Evolutionary conservation across 2,113 vertebrate genomes (phyloP).

Genomic region (Varanus salvator): DNA sequence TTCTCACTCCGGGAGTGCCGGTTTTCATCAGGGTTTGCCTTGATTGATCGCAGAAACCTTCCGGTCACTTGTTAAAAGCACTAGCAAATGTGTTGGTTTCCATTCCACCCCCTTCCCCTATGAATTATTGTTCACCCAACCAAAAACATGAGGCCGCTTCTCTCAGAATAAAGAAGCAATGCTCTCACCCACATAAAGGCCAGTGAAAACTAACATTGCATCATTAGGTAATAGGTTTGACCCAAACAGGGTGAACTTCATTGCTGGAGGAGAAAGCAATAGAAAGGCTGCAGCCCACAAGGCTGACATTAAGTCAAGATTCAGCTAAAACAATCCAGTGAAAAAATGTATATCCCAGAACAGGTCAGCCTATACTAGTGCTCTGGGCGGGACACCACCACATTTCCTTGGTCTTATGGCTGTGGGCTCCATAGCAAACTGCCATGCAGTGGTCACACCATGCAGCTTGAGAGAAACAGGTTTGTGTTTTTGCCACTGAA

Average conservation of each 20-base stretch:
- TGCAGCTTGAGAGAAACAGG: background rate
- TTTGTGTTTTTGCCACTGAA: background rate
- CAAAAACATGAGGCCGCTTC: conserved; percentile 22
- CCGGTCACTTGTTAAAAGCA: conserved; percentile 41
- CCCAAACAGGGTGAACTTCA: background rate
- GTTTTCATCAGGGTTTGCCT: conserved; percentile 19
- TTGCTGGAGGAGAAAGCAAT: background rate
- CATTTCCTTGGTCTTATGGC: background rate
- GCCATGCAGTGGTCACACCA: background rate
- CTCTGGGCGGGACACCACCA: background rate
- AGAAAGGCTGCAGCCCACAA: background rate
- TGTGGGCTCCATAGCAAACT: background rate
- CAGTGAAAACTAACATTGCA: conserved; percentile 1
- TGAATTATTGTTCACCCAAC: conserved; percentile 22
- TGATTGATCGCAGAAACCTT: conserved; percentile 39
- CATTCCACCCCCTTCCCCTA: background rate
- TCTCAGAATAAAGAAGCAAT: background rate
- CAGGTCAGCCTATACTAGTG: background rate
- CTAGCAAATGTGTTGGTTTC: conserved; percentile 16
- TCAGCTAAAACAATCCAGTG: background rate
- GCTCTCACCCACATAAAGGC: background rate
- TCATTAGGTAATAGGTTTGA: background rate
- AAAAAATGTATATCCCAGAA: background rate
- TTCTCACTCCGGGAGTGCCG: conserved; percentile 27
- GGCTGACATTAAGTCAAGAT: background rate